Evolutionary conservation across 1,140 invertebrate genomes (phyloP).

Genomic region (Drosophila murphyi): DNA sequence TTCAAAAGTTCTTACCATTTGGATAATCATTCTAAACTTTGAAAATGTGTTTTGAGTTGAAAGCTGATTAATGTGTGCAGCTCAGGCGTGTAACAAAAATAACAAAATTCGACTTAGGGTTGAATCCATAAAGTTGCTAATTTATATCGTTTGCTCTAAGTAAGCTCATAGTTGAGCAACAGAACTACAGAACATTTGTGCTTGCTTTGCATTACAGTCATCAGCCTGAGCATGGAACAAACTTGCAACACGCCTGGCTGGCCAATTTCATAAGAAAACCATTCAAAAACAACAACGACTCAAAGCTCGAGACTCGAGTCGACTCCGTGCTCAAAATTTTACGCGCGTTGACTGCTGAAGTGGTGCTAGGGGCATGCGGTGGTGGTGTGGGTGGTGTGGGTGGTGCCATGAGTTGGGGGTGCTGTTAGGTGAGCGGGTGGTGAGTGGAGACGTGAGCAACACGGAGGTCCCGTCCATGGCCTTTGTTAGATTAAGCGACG

Average conservation of each 20-base stretch:
- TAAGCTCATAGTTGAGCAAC: slow-evolving; percentile 15
- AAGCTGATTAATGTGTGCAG: background rate
- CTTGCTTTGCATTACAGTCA: slow-evolving; percentile 56
- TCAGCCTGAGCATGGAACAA: slow-evolving; percentile 26
- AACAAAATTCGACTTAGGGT: background rate
- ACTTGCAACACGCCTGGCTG: slow-evolving; percentile 58
- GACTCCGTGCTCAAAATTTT: slow-evolving; percentile 71
- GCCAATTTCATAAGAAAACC: slow-evolving; percentile 58
- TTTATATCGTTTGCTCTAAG: background rate
- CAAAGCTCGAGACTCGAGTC: slow-evolving; percentile 26
- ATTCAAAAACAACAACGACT: slow-evolving; percentile 6
- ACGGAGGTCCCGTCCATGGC: slow-evolving; percentile 54
- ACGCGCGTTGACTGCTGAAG: slow-evolving; percentile 76
- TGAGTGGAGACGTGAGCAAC: background rate
- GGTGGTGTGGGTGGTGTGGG: too few relatives aligned
- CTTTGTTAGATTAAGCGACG: slow-evolving; percentile 73
- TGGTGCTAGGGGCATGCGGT: slow-evolving; percentile 18
- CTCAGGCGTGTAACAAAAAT: background rate
- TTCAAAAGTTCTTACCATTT: background rate
- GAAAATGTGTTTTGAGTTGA: background rate
- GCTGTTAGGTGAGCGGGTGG: background rate
- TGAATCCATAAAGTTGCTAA: background rate
- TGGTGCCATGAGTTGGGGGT: too few relatives aligned
- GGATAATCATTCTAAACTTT: background rate
- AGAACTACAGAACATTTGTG: slow-evolving; percentile 21